Evolutionary conservation across 2,113 vertebrate species (phyloP), one percentile per base, ranked within the genome.

Genomic region (Seriola quinqueradiata): DNA sequence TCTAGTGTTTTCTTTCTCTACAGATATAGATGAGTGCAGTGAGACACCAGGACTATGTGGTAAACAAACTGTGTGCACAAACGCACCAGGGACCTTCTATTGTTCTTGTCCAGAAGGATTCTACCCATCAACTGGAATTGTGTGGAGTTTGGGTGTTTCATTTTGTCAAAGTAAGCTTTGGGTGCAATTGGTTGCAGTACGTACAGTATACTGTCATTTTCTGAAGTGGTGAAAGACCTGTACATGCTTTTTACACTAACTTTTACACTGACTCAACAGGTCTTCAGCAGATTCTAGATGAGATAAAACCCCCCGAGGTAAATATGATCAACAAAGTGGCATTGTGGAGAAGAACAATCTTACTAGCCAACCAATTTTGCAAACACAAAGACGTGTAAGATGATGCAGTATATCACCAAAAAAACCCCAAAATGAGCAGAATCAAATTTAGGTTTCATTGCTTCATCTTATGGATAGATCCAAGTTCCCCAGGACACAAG

Each of bases 1-100:
- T 3, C 4, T 13, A 8, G 19, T 38, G 12, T 23, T 70, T 36
- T 36, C 28, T 71, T 9, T 44, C 36, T 60, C 25, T 67, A 28
- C 73, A 94, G 93, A 94, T 42, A 87, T 92, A 46, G 81, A 94
- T 12, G 93, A 94, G 67, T 94, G 93, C 70, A 48, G 0, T 8
- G 84, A 91, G 75, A 87, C 61, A 1, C 67, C 81, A 0, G 50
- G 52, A 25, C 40, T 91, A 48, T 94, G 94, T 86, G 93, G 94
- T 8, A 3, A 0, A 8, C 21, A 65, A 13, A 75, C 91, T 23
- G 16, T 87, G 17, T 94, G 94, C 23, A 88, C 79, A 11, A 94
- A 94, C 34, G 44, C 10, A 50, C 81, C 71, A 0, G 92, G 92
- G 19, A 76, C 68, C 23, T 94, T 87, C 66, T 72, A 72, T 42